Evolutionary conservation across 2,797 vertebrate species (phyloP).

Genomic region (Manis crassicaudata): DNA sequence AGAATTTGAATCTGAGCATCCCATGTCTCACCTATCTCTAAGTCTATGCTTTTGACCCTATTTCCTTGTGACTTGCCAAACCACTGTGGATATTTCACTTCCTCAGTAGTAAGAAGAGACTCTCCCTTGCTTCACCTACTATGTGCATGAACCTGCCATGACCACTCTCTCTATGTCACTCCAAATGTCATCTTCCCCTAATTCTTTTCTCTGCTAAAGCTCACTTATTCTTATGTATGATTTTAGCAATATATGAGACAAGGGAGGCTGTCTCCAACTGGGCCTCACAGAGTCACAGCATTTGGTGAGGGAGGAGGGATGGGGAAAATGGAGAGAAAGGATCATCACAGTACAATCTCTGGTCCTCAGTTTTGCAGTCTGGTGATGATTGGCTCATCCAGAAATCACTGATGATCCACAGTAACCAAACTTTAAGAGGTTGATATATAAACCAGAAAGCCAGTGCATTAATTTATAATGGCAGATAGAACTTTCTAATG

Average conservation of each 20-base stretch:
- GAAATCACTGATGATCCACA: neutral
- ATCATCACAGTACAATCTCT: neutral
- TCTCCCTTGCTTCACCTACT: neutral
- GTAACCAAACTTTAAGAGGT: neutral
- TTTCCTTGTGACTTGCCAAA: neutral
- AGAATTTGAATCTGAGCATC: neutral
- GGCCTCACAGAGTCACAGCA: neutral
- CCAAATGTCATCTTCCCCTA: neutral
- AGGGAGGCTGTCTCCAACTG: neutral
- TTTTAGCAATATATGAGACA: neutral
- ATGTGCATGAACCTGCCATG: neutral
- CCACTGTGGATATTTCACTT: neutral
- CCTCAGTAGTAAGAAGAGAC: neutral
- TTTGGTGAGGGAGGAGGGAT: neutral
- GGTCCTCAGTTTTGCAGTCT: neutral
- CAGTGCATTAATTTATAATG: neutral
- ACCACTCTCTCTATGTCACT: neutral
- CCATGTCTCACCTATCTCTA: neutral
- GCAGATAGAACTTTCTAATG: neutral
- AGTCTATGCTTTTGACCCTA: neutral
- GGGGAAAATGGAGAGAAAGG: neutral
- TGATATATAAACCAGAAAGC: neutral
- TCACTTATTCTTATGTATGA: neutral
- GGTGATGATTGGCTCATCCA: neutral
- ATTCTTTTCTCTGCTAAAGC: neutral